These are phyloP conservation scores for Lagria hirta DNA, from an alignment of 2,888 invertebrate genomes.

Conservation along the genomic window DNA sequence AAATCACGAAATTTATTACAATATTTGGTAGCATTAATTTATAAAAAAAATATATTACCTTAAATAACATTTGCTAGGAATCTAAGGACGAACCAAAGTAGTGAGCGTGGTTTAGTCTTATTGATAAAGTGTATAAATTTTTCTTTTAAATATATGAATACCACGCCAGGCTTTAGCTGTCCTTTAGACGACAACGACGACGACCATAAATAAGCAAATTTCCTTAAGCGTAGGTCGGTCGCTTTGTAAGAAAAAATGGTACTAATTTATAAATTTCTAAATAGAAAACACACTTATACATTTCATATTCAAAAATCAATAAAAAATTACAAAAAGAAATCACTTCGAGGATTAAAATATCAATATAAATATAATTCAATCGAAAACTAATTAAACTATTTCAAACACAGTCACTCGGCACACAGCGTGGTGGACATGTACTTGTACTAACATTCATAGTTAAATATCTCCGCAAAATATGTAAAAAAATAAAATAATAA, in stretches of 20 bases:
- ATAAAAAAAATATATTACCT: constrained; percentile 51
- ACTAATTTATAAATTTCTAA: constrained; percentile 55
- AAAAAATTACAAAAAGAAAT: constrained; percentile 50
- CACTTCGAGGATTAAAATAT: constrained; percentile 53
- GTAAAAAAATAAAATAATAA: constrained; percentile 59
- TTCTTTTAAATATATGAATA: constrained; percentile 30
- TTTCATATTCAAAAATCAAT: constrained; percentile 53
- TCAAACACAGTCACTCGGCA: constrained; percentile 55
- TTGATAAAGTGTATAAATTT: constrained; percentile 32
- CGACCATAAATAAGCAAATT: constrained; percentile 43
- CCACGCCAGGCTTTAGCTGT: constrained; percentile 36
- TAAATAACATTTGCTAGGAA: constrained; percentile 48
- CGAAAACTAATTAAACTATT: constrained; percentile 54
- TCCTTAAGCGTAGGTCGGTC: constrained; percentile 49
- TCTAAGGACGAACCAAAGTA: constrained; percentile 43
- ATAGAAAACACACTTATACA: constrained; percentile 56
- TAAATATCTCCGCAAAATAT: constrained; percentile 58
- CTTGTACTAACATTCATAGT: constrained; percentile 57
- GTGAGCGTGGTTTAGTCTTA: constrained; percentile 48
- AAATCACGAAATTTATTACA: constrained; percentile 57
- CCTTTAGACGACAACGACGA: constrained; percentile 34
- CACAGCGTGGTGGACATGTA: constrained; percentile 52
- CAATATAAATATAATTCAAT: constrained; percentile 54
- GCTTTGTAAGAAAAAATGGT: constrained; percentile 47
- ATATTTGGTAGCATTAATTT: constrained; percentile 58